phyloP scores from a whole-genome alignment of 2,888 invertebrate genomes.

The Cantharis rustica region DNA sequence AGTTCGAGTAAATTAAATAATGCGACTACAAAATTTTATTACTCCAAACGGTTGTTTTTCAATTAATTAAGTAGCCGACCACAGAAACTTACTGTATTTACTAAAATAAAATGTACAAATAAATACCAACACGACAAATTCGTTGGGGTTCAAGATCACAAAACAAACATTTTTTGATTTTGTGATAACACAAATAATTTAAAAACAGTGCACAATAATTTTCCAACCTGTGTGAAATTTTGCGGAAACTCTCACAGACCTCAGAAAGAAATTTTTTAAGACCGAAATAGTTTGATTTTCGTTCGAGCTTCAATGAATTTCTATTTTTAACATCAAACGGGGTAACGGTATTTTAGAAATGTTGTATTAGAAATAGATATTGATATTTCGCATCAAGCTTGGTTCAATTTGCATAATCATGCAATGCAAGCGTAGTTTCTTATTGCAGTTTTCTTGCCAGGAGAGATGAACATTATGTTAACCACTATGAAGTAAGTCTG shows the following conservation, averaged over 20 bases:
- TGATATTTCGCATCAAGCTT: background rate
- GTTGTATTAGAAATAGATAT: too few relatives aligned
- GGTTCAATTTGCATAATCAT: too few relatives aligned
- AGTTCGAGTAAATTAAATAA: background rate
- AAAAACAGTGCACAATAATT: too few relatives aligned
- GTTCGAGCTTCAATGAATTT: background rate
- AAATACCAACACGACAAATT: too few relatives aligned
- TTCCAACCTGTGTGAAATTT: background rate
- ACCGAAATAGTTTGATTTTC: background rate
- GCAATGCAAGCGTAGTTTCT: too few relatives aligned
- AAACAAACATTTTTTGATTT: too few relatives aligned
- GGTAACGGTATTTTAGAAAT: background rate
- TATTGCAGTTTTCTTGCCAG: too few relatives aligned
- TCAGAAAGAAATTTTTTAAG: background rate
- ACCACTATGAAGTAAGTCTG: too few relatives aligned
- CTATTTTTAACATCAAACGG: background rate
- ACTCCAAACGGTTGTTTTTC: background rate
- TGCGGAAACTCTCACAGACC: background rate
- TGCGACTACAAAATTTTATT: background rate
- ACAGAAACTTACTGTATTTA: background rate
- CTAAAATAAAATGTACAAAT: too few relatives aligned
- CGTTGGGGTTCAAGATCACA: too few relatives aligned
- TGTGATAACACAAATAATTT: too few relatives aligned
- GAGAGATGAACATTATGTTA: too few relatives aligned
- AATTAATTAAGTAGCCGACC: background rate